Conservation (phyloP, 1,140 invertebrate species). For the Procambarus virginalis region DNA sequence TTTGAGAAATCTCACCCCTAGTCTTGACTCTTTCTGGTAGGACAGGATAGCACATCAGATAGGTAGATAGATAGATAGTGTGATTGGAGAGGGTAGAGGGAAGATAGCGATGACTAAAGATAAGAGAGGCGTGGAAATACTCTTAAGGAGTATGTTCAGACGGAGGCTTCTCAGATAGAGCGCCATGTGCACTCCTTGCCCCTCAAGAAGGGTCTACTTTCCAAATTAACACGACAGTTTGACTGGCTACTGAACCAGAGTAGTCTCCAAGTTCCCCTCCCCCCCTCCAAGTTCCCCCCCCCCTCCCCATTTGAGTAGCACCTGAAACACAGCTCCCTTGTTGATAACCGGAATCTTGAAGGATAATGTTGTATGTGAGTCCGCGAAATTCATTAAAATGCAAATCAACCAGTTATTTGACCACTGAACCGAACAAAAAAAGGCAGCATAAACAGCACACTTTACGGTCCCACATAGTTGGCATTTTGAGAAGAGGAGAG, state of each 20-base stretch:
- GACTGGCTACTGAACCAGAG: not conserved
- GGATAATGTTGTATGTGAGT: slow-evolving; percentile 48
- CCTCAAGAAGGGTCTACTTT: not conserved
- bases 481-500: slow-evolving; percentile 1
- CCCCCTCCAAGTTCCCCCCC: no score
- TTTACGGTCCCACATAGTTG: slow-evolving; percentile 31
- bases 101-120: no score
- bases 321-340: not conserved
- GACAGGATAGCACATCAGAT: not conserved
- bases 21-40: no score
- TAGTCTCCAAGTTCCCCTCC: no score
- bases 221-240: not conserved
- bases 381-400: slow-evolving; percentile 50
- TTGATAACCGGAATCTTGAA: slow-evolving; percentile 14
- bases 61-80: not conserved
- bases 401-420: slow-evolving; percentile 44
- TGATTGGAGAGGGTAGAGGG: not conserved
- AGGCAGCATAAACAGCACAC: slow-evolving; percentile 15
- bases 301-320: not conserved
- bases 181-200: not conserved
- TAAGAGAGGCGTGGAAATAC: not conserved
- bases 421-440: not conserved
- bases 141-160: not conserved
- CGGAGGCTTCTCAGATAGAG: no score
- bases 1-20: no score